phyloP scores from a whole-genome alignment of 2,888 invertebrate genomes.

The Xanthorhoe spadicearia region DNA sequence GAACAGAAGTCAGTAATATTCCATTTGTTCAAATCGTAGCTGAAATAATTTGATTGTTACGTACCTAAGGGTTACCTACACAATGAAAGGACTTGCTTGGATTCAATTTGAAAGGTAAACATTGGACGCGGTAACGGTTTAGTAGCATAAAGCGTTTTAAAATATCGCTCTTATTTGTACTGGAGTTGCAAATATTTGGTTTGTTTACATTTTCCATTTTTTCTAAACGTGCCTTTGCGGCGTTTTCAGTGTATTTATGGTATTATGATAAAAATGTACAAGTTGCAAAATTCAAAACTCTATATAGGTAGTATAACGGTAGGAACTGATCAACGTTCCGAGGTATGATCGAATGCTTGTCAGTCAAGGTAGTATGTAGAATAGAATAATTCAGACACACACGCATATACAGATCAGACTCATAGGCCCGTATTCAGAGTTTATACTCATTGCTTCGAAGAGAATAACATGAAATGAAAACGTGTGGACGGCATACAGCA shows the following conservation, averaged over 20 bases:
- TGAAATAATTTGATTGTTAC: conserved; percentile 4
- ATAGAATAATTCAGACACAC: no score
- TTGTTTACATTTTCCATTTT: not conserved
- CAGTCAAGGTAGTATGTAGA: no score
- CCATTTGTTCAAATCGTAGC: not conserved
- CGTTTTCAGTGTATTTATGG: no score
- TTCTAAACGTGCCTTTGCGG: no score
- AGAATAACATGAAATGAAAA: conserved; percentile 6
- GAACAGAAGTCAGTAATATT: not conserved
- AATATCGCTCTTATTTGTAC: not conserved
- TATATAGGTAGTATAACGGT: no score
- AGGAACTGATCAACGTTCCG: no score
- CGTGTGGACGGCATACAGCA: not conserved
- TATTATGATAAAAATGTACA: no score
- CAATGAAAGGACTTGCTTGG: not conserved
- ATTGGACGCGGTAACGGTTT: conserved; percentile 2
- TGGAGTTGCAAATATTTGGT: not conserved
- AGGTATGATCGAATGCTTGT: no score
- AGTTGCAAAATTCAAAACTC: no score
- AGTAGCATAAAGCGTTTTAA: not conserved
- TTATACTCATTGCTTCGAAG: no score
- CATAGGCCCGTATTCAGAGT: no score
- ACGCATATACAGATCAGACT: no score
- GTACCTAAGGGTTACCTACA: not conserved
- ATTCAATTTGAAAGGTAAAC: conserved; percentile 5